phyloP scores from a whole-genome alignment of 2,797 vertebrate species.

The Psittacula echo region DNA sequence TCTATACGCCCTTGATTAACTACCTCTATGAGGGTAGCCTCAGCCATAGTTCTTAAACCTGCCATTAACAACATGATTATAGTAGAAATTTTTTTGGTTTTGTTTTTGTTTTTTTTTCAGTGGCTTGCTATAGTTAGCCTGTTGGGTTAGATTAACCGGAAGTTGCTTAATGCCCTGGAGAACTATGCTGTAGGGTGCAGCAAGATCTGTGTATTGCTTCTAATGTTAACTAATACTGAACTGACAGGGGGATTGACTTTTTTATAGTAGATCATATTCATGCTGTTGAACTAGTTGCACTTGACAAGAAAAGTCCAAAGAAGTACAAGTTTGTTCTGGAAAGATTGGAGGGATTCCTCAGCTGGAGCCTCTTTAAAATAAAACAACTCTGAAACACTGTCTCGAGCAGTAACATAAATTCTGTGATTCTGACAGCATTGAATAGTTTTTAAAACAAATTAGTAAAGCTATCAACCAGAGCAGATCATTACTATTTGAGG shows the following conservation, averaged over 20 bases:
- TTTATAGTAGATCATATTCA: neutral
- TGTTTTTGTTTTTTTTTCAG: neutral
- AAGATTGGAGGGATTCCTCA: neutral
- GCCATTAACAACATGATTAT: neutral
- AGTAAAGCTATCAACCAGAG: neutral
- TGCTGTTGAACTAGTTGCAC: neutral
- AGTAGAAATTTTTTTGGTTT: neutral
- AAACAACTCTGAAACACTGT: neutral
- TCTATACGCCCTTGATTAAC: neutral
- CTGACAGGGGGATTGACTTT: neutral
- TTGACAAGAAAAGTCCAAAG: neutral
- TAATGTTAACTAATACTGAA: neutral
- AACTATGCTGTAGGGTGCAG: neutral
- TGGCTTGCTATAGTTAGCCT: neutral
- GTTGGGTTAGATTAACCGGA: neutral
- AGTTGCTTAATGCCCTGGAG: neutral
- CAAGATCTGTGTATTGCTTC: neutral
- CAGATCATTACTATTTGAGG: neutral
- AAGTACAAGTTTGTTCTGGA: neutral
- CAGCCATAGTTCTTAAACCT: neutral
- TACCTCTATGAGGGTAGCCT: neutral
- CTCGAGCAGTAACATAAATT: neutral
- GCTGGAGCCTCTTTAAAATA: neutral
- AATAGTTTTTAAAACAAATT: neutral
- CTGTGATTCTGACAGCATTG: neutral